Base-by-base conservation (phyloP, 2,888 invertebrate genomes). In the Autographa pulchrina region DNA sequence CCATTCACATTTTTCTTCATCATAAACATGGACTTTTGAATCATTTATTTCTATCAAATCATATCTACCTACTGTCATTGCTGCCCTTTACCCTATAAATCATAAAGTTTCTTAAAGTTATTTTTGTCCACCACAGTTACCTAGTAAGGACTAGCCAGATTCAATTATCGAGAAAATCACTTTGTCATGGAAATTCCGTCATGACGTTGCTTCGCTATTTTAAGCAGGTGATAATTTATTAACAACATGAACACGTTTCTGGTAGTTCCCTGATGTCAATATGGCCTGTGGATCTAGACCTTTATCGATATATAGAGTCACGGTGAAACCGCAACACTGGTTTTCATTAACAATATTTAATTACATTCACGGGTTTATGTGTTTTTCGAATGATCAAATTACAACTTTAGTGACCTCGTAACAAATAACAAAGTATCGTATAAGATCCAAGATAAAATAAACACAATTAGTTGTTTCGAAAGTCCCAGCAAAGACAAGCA, bases 401-500 rank as follows among this genome's bases (percentile, higher is more conserved):
- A 16, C 65, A 72, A 74, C 59, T 63, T 60, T 65, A 14, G 9
- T 58, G 66, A 63, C 78, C 80, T 72, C 67, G 72, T 59, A 41
- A 61, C 65, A 48, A 60, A 69, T 54, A 25, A 43, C 38, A 67
- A 20, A 56, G 54, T 58, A 58, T 62, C 43, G 48, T 54, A 72
- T 58, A 61, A 63, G 38, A 65, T 52, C 8, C 18, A 68, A 78
- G 54, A 69, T 67, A 52, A 48, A 74, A 58, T 32, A 67, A 25
- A 16, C 56, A 54, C 56, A 72, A 70, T 70, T 59, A 62, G 14
- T 48, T 52, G 60, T 70, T 74, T 62, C 58, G 63, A 65, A 81
- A 70, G 56, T 67, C 18, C 32, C 3, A 20, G 59, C 60, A 70
- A 67, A 65, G 52, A 68, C 56, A 35, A 52, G 59, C 48, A 35